Evolutionary conservation across 2,888 invertebrate genomes (phyloP).

Genomic region (Harpalus rubripes): DNA sequence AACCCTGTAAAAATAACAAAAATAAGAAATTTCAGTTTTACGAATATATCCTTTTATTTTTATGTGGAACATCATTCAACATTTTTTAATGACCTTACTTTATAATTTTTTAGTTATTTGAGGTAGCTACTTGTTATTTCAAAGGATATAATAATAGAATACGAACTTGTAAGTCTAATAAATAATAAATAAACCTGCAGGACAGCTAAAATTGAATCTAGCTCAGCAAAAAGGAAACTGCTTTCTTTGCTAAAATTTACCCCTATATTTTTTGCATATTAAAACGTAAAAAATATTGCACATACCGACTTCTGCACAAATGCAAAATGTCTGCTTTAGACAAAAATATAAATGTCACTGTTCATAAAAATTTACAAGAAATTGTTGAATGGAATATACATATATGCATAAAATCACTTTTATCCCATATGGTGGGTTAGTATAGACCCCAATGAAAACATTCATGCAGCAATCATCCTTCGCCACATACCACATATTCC

Average conservation of each 20-base stretch:
- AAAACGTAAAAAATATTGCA: slow-evolving; percentile 6
- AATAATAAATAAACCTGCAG: neutral
- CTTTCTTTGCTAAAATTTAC: neutral
- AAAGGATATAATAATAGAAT: neutral
- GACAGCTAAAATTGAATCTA: neutral
- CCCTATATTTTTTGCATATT: neutral
- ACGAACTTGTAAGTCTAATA: neutral
- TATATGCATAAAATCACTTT: too few species aligned
- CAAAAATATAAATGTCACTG: too few species aligned
- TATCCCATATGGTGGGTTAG: too few species aligned
- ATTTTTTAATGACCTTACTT: too few species aligned
- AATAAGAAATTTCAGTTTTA: neutral
- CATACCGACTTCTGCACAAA: neutral
- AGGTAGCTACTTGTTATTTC: too few species aligned
- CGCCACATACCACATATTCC: too few species aligned
- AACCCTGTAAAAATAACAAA: neutral
- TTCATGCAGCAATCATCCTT: too few species aligned
- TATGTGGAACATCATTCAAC: neutral
- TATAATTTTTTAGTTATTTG: too few species aligned
- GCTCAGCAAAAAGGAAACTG: slow-evolving; percentile 3
- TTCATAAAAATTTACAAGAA: too few species aligned
- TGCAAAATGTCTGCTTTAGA: neutral
- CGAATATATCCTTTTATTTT: neutral
- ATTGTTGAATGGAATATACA: too few species aligned
- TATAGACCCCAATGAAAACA: too few species aligned